Evolutionary conservation across 2,888 invertebrate genomes (phyloP).

Genomic region (Flexamia atlantica): DNA sequence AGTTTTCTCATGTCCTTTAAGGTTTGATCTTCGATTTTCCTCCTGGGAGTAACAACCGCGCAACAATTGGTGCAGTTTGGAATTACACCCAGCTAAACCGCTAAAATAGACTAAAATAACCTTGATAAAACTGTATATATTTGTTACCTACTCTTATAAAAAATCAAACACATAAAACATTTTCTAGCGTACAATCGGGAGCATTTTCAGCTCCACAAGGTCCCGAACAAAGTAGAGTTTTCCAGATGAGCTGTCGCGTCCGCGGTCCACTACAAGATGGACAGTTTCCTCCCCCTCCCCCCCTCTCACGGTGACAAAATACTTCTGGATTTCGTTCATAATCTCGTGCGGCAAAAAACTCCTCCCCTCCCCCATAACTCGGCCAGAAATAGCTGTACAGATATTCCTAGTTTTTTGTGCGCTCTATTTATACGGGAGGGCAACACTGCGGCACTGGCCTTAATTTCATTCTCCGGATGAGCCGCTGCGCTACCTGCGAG

Average conservation of each 20-base stretch:
- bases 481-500: neutral
- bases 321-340: constrained; percentile 62
- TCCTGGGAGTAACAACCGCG: too few species aligned
- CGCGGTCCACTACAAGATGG: constrained; percentile 39
- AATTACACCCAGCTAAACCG: too few species aligned
- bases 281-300: constrained; percentile 32
- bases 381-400: constrained; percentile 53
- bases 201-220: neutral
- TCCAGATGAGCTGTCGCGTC: neutral
- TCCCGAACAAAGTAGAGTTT: neutral
- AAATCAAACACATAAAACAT: too few species aligned
- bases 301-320: constrained; percentile 25
- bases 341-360: constrained; percentile 61
- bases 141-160: too few species aligned
- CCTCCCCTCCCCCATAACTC: constrained; percentile 53
- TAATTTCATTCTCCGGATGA: constrained; percentile 25
- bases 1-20: too few species aligned
- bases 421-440: constrained; percentile 54
- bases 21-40: too few species aligned
- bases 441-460: constrained; percentile 43
- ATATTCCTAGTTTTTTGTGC: constrained; percentile 60
- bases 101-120: too few species aligned
- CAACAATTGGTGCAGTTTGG: too few species aligned
- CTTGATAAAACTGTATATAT: too few species aligned
- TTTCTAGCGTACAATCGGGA: too few species aligned